A percentile compares a stretch with the other conserved stretches of the same genome.
phyloP scores from a whole-genome alignment of 2,113 vertebrate genomes.

The Cyanoliseus patagonus region DNA sequence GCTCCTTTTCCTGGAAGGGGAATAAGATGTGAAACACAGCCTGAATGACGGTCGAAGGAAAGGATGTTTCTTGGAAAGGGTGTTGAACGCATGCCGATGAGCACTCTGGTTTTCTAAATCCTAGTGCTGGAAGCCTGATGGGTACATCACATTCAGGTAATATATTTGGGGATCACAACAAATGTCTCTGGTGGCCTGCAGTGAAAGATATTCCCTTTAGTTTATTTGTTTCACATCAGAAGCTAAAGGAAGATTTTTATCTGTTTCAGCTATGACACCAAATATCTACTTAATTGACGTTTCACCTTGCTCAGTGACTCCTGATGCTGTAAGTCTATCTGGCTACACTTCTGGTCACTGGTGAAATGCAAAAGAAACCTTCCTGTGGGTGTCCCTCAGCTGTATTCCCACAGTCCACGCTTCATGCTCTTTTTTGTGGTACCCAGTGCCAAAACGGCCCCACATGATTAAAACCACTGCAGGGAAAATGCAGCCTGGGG shows the following conservation, averaged over 20 bases:
- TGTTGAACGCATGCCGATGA: neutral
- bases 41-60: neutral
- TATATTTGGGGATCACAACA: neutral
- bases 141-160: neutral
- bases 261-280: neutral
- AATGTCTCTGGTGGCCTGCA: neutral
- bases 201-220: neutral
- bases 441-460: neutral
- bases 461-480: fast-evolving
- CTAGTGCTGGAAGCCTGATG: neutral
- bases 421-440: neutral
- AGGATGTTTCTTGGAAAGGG: neutral
- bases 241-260: neutral
- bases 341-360: neutral
- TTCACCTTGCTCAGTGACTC: neutral
- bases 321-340: neutral
- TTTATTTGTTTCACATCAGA: neutral
- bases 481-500: neutral
- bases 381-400: fast-evolving
- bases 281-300: neutral
- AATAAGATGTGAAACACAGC: neutral
- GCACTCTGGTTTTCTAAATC: neutral
- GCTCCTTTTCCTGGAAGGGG: neutral
- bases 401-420: neutral
- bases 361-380: neutral